Evolutionary conservation across 1,140 invertebrate genomes (phyloP), one percentile per base, ranked within the genome.

Genomic region (Papilio polytes): DNA sequence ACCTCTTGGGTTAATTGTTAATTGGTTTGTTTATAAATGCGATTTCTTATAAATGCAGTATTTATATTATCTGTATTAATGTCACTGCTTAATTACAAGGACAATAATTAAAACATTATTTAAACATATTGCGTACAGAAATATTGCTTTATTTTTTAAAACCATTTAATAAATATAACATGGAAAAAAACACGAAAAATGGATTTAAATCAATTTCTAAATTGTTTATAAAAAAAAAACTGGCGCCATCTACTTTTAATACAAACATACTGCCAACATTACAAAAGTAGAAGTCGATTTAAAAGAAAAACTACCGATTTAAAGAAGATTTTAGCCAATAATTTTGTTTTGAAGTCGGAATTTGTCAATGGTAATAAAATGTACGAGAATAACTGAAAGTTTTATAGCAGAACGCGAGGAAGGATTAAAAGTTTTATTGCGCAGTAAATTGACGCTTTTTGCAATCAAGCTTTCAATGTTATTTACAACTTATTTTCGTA

Each of bases 401-500:
- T 66, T 66, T 31, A 66, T 66, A 66, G 26, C 22, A 26, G 63
- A 31, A 26, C 53, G 53, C 36, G 63, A 66, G 63, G 26, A 66
- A 66, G 63, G 63, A 66, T 66, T 66, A 66, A 31, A 66, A 66
- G 22, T 66, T 66, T 66, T 66, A 31, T 66, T 31, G 63, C 22
- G 26, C 63, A 66, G 22, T 66, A 66, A 31, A 66, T 66, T 66
- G 22, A 66, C 63, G 63, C 63, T 66, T 66, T 66, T 66, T 66
- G 63, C 22, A 66, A 66, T 66, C 13, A 66, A 66, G 63, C 63
- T 66, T 66, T 66, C 63, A 31, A 66, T 15, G 63, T 66, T 66
- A 66, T 66, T 66, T 66, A 66, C 63, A 66, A 66, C 63, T 66
- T 74, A 46, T 51, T 46, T 74, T 74, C 73, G 72, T 46, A 46